Evolutionary conservation across 2,797 vertebrate species (phyloP), one percentile per base, ranked within the genome.

Genomic region (Cyclura pinguis): DNA sequence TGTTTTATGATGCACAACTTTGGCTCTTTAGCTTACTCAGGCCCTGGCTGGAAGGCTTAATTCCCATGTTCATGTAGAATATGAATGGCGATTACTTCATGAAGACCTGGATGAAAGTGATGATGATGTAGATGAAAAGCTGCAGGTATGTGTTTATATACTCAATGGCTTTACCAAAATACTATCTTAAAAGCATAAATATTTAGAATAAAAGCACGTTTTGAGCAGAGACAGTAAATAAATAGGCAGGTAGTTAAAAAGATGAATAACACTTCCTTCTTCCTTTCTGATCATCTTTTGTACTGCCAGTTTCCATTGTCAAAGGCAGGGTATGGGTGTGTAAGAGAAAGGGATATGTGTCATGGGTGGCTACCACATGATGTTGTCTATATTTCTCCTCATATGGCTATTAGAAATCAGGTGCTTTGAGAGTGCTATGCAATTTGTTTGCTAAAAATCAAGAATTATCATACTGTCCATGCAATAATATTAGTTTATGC

Each of bases 21-120:
- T 91, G 38, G 82, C 14, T 87, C 86, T 92, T n/a, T 92, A 99
- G 99, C 97, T 99, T 87, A 98, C 97, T 92, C 99, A 99, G 90
- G 99, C 99, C 5, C 96, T 99, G 84, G 98, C 98, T 0, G 99
- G 99, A 91, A 98, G 99, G 94, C 99, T 99, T 94, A 99, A 99
- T 89, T 98, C 98, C 78, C 99, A 99, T 13, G 98, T 99, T 62
- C 99, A 99, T 0, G 99, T 99, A 0, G 99, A 99, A 94, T 99
- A 99, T n/a, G 99, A 99, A 88, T 99, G 99, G 99, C 97, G 99
- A 35, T 96, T 99, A 93, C 98, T 99, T 88, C 98, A 99, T 0
- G 98, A 99, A 96, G 99, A 99, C 96, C 95, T 99, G 94, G 99
- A 99, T 2, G 99, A 99, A 95, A 99, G 99, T 6, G 99, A 99